Evolutionary conservation across 1,140 invertebrate genomes (phyloP).

Genomic region (Drosophila sulfurigaster): DNA sequence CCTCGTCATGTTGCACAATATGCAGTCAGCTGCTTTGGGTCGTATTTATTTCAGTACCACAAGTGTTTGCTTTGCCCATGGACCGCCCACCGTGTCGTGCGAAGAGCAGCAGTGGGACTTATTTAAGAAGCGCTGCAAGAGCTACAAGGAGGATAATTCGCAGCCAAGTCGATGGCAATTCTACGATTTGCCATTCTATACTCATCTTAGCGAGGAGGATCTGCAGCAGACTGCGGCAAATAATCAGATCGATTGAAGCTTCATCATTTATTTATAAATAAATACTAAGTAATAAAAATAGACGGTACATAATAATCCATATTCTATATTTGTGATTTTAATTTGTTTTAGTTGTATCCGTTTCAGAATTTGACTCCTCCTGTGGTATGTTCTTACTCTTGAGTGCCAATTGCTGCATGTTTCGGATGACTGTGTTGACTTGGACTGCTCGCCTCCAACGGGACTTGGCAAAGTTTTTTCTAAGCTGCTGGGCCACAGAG

Average conservation of each 20-base stretch:
- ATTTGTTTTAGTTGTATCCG: no score
- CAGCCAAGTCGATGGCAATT: conserved; percentile 86
- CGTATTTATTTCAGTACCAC: conserved; percentile 89
- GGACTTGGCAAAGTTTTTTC: background rate
- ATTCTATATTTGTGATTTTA: no score
- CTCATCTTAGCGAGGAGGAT: conserved; percentile 49
- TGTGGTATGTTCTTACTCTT: background rate
- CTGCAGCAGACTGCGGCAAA: background rate
- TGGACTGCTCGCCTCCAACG: background rate
- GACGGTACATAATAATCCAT: no score
- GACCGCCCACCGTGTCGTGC: conserved; percentile 87
- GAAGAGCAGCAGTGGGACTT: conserved; percentile 72
- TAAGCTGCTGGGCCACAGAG: conserved; percentile 4
- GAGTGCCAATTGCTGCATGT: background rate
- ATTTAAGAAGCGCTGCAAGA: conserved; percentile 85
- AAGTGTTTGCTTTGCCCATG: conserved; percentile 88
- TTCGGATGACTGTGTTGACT: background rate
- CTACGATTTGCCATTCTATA: conserved; percentile 86
- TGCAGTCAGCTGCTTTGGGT: conserved; percentile 87
- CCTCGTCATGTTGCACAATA: conserved; percentile 86
- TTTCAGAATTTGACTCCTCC: no score
- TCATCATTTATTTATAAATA: background rate
- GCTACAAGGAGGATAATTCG: conserved; percentile 86
- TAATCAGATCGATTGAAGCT: conserved; percentile 6
- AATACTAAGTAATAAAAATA: conserved; percentile 1